These are phyloP conservation scores for Gymnogyps californianus DNA, from an alignment of 2,113 vertebrate genomes.

Conservation along the genomic window DNA sequence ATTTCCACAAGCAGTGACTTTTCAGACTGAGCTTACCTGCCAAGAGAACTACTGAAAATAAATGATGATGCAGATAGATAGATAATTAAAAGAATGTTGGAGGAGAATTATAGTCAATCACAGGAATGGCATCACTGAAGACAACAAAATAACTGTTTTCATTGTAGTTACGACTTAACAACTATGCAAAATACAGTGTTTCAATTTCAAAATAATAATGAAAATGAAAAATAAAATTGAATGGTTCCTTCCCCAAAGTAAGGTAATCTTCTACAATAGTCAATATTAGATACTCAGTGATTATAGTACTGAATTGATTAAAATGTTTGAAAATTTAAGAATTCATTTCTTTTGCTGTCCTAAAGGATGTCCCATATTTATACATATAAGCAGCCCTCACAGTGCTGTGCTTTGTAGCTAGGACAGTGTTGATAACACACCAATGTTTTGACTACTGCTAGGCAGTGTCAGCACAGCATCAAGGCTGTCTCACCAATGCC, in stretches of 20 bases:
- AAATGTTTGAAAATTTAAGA: background rate
- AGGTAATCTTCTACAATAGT: background rate
- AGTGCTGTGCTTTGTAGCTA: background rate
- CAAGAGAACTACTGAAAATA: conserved; percentile 1
- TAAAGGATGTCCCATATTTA: background rate
- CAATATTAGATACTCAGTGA: background rate
- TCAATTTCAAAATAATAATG: background rate
- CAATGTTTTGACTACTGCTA: background rate
- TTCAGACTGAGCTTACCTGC: background rate
- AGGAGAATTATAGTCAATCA: background rate
- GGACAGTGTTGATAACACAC: background rate
- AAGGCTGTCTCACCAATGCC: background rate
- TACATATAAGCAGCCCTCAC: background rate
- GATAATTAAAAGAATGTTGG: background rate
- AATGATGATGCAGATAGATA: background rate
- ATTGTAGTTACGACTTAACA: background rate
- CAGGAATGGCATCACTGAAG: background rate
- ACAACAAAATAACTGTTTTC: background rate
- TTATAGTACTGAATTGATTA: background rate
- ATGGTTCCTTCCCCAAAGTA: background rate
- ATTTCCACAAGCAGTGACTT: background rate
- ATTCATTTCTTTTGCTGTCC: background rate
- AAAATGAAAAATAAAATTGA: background rate
- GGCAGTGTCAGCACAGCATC: background rate
- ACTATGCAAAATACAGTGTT: background rate